phyloP scores from a whole-genome alignment of 2,797 vertebrate species.

The Spheniscus humboldti region DNA sequence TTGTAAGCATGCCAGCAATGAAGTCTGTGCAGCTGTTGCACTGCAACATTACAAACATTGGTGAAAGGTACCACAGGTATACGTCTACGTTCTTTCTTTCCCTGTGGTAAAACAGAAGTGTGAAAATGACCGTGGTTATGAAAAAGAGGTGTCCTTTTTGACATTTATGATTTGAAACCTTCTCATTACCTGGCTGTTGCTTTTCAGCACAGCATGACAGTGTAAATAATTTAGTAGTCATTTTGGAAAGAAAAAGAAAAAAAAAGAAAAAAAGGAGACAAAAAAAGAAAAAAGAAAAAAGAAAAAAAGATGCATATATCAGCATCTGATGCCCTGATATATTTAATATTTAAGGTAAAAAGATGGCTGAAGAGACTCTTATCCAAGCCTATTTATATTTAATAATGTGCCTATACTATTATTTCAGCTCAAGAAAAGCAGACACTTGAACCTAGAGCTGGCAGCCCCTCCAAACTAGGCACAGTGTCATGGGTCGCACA shows the following conservation, averaged over 20 bases:
- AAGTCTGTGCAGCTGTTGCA: background rate
- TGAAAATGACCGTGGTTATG: background rate
- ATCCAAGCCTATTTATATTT: background rate
- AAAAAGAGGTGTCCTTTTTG: background rate
- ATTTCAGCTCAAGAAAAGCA: background rate
- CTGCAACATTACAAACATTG: background rate
- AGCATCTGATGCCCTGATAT: background rate
- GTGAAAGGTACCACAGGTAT: background rate
- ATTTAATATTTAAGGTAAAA: background rate
- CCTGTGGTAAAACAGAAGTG: background rate
- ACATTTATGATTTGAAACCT: background rate
- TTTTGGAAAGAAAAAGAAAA: background rate
- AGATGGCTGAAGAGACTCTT: background rate
- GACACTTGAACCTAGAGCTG: background rate
- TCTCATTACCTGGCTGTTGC: background rate
- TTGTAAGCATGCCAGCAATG: background rate
- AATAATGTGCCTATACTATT: background rate
- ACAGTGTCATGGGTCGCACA: background rate
- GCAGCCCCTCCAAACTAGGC: background rate
- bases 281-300: accelerated
- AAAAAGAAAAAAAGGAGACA: no score
- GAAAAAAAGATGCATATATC: background rate
- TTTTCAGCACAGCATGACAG: background rate
- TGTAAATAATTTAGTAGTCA: background rate
- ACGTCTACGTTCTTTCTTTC: background rate